Base-by-base conservation (phyloP, 2,113 vertebrate genomes). In the Pluvialis apricaria region DNA sequence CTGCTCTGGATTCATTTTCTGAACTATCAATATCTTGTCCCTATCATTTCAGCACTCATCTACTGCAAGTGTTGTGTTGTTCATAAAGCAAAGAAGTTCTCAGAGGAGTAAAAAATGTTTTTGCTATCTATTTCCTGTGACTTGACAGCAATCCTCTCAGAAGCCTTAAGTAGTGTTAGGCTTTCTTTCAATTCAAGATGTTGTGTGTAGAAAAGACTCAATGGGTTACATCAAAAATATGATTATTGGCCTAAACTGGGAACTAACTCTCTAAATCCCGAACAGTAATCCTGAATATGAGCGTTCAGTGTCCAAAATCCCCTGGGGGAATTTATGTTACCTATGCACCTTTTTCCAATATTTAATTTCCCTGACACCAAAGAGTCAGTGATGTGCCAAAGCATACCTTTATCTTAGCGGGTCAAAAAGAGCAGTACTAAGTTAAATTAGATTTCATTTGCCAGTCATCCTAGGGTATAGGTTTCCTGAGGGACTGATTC, bases 61-160 rank as follows among this genome's bases (percentile, higher is more conserved):
- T 82, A 31, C 45, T 66, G 52, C 84, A 88, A 93, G 54, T 54
- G 18, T 32, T 93, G 68, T 69, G 11, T 70, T 91, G 40, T 83
- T 95, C 83, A 62, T 82, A 86, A 94, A 28, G 11, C 45, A 93
- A 89, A 91, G 51, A 60, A 86, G 17, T 93, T 86, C 71, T 93
- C 93, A 76, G 32, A 73, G 32, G 38, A 82, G 25, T 69, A 60
- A 94, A 73, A 55, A 45, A 71, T 10, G 22, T 2, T n/a, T 96
- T 92, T 82, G 19, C 72, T 94, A 18, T 55, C 66, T 78, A 7
- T 82, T 84, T 25, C 92, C 19, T 65, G 54, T 82, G 32, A 71
- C 19, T 92, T 90, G 55, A 84, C 60, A 95, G 22, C 55, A 91
- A 83, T 77, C 55, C 55, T 92, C 38, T 76, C 73, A 90, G 85